phyloP scores from a whole-genome alignment of 2,797 vertebrate species.

The Pseudomugil tenellus region DNA sequence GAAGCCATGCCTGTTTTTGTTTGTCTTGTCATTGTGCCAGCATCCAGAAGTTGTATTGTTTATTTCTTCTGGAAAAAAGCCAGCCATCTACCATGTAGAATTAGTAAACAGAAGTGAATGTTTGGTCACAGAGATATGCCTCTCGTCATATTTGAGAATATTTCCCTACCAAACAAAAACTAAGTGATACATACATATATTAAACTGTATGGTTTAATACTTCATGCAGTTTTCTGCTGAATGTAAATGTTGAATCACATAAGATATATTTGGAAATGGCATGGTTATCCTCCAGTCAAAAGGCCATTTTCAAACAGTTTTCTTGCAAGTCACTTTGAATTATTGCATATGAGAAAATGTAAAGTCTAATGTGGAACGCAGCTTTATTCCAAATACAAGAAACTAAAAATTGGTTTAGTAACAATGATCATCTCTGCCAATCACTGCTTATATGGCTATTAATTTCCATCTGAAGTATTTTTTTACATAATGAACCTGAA shows the following conservation, averaged over 20 bases:
- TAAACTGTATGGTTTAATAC: neutral
- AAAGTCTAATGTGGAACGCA: neutral
- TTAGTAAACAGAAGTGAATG: conserved; percentile 21
- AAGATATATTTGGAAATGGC: neutral
- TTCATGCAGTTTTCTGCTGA: conserved; percentile 16
- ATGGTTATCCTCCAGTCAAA: too few relatives aligned
- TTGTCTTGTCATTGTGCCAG: neutral
- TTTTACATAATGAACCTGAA: neutral
- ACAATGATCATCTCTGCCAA: neutral
- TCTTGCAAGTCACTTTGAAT: neutral
- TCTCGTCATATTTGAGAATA: conserved; percentile 42
- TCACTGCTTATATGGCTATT: neutral
- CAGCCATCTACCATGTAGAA: conserved; percentile 18
- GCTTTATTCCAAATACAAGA: neutral
- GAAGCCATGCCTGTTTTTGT: neutral
- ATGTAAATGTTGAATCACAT: conserved; percentile 47
- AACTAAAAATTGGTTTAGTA: neutral
- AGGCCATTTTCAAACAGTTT: too few relatives aligned
- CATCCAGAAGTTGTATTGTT: conserved; percentile 16
- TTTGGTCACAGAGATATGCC: conserved; percentile 37
- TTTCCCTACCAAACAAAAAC: neutral
- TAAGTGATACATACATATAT: too few relatives aligned
- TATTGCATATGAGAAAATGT: neutral
- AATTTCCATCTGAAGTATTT: neutral
- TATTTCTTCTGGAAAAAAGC: conserved; percentile 16